Conservation (phyloP, 1,140 invertebrate genomes). For the Drosophila sp. region DNA sequence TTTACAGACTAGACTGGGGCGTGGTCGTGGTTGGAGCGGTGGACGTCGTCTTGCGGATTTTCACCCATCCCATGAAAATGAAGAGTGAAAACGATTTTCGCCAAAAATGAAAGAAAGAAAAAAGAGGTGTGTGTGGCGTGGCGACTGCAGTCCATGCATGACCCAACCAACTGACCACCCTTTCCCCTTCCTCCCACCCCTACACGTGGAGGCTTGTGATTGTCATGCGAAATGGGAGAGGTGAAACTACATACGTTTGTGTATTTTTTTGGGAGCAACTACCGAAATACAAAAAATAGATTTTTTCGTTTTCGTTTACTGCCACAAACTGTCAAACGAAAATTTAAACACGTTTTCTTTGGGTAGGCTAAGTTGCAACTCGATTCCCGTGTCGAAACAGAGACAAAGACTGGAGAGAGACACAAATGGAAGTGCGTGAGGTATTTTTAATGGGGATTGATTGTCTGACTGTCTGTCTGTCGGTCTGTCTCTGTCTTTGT, state of each 20-base stretch:
- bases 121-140: constrained; percentile 72
- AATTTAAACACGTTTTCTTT: constrained; percentile 64
- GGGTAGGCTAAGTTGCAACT: constrained; percentile 26
- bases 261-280: constrained; percentile 35
- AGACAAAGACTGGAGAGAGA: constrained; percentile 32
- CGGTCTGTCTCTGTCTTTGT: not conserved
- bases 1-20: constrained; percentile 54
- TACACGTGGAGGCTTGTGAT: constrained; percentile 39
- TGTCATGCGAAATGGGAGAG: constrained; percentile 75
- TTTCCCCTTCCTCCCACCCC: too few species aligned
- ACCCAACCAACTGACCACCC: constrained; percentile 22
- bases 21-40: constrained; percentile 23
- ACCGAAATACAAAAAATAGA: constrained; percentile 17
- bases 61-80: constrained; percentile 71
- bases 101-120: constrained; percentile 37
- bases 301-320: constrained; percentile 33
- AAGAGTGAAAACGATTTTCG: constrained; percentile 73
- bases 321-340: constrained; percentile 44
- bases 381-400: constrained; percentile 41
- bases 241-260: constrained; percentile 53
- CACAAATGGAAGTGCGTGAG: constrained; percentile 60
- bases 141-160: constrained; percentile 72
- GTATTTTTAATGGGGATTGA: constrained; percentile 55
- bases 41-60: constrained; percentile 48
- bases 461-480: constrained; percentile 24